Evolutionary conservation across 2,888 invertebrate species (phyloP).

Genomic region (Empis stercorea): DNA sequence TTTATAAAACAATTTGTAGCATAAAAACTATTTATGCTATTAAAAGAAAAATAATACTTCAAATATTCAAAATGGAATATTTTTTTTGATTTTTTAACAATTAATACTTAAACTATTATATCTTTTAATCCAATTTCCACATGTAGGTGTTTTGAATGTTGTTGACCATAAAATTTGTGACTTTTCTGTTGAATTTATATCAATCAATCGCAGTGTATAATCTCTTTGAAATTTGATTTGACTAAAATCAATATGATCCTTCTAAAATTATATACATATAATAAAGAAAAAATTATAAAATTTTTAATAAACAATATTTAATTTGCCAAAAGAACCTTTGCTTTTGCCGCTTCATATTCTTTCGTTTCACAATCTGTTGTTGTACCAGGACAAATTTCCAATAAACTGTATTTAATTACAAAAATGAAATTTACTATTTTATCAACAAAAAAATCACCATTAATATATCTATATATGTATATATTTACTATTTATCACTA

Average conservation of each 20-base stretch:
- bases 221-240: conserved; percentile 32
- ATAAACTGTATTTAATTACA: conserved; percentile 23
- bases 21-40: too few species aligned
- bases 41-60: too few species aligned
- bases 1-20: too few species aligned
- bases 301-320: conserved; percentile 6
- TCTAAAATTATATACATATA: conserved; percentile 25
- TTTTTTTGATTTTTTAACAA: conserved; percentile 17
- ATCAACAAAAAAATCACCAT: neutral
- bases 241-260: conserved; percentile 30
- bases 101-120: conserved; percentile 31
- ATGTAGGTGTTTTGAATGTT: conserved; percentile 30
- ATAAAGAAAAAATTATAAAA: conserved; percentile 1
- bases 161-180: conserved; percentile 14
- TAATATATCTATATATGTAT: neutral
- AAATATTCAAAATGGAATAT: too few species aligned
- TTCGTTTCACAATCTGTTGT: conserved; percentile 28
- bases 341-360: conserved; percentile 32
- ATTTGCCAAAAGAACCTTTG: conserved; percentile 24
- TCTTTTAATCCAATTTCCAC: conserved; percentile 29
- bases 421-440: neutral
- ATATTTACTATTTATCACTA: neutral
- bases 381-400: conserved; percentile 31
- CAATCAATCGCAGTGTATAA: conserved; percentile 25
- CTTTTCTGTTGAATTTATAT: conserved; percentile 7